These are phyloP conservation scores for Labroides dimidiatus DNA, from an alignment of 2,797 vertebrate genomes.

Conservation along the genomic window DNA sequence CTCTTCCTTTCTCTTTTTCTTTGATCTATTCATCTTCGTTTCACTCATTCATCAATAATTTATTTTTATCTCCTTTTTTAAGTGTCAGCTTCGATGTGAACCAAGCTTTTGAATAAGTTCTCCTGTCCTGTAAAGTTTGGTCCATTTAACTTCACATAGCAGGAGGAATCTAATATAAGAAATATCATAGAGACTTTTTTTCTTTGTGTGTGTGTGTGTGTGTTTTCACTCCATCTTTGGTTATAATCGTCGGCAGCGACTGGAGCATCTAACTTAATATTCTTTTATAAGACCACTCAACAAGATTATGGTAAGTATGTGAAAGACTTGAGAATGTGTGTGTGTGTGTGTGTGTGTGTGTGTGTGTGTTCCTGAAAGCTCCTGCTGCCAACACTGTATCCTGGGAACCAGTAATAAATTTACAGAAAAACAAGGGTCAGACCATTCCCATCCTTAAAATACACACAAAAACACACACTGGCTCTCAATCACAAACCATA, in stretches of 20 bases:
- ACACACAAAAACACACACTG: slow-evolving; percentile 19
- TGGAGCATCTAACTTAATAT: slow-evolving; percentile 60
- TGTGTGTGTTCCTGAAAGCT: slow-evolving; percentile 11
- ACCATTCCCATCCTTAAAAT: slow-evolving; percentile 58
- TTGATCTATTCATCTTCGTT: slow-evolving; percentile 56
- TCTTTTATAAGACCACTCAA: slow-evolving; percentile 47
- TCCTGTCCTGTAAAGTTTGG: background rate
- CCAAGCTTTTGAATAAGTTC: background rate
- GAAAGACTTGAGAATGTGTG: slow-evolving; percentile 23
- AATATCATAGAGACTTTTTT: slow-evolving; percentile 7
- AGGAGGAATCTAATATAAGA: slow-evolving; percentile 13
- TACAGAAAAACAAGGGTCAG: slow-evolving; percentile 59
- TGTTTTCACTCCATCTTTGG: slow-evolving; percentile 70
- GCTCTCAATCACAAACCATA: background rate
- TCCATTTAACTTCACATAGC: background rate
- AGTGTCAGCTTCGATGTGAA: slow-evolving; percentile 4
- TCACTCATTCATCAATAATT: slow-evolving; percentile 18
- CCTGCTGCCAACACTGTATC: slow-evolving; percentile 47
- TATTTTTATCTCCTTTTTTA: background rate
- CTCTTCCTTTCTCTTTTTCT: slow-evolving; percentile 46
- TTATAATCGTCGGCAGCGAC: slow-evolving; percentile 50
- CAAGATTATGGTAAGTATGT: slow-evolving; percentile 54
- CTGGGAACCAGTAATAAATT: slow-evolving; percentile 46
- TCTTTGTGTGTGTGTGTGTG: slow-evolving; percentile 7
- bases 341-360: slow-evolving; percentile 18